A percentile compares a stretch with the other conserved stretches of the same genome.
Conservation (phyloP, 2,113 vertebrate genomes). For the Ornithorhynchus anatinus region DNA sequence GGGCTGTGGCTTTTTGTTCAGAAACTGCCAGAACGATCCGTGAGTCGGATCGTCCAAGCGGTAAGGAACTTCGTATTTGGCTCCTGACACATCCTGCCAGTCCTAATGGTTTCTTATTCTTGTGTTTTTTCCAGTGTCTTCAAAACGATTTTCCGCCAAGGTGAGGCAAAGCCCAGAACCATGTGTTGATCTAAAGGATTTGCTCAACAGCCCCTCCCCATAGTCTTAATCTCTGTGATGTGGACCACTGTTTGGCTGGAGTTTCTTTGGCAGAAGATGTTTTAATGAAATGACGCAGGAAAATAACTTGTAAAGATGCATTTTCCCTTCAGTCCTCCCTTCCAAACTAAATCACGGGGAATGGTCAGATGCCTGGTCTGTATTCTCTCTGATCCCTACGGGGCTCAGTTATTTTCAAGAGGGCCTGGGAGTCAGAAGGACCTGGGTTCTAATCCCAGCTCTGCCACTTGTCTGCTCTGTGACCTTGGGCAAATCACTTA, state of each 20-base stretch:
- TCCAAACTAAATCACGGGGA: neutral
- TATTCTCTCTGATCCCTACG: too few species aligned
- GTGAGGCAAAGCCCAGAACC: conserved; percentile 70
- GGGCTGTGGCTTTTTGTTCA: neutral
- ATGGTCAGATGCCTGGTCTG: too few species aligned
- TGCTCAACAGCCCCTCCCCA: neutral
- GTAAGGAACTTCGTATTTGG: neutral
- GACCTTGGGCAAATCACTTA: too few species aligned
- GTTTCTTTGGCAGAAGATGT: neutral
- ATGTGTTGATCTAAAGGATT: conserved; percentile 6
- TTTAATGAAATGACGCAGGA: neutral
- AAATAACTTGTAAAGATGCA: neutral
- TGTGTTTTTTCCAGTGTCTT: conserved; percentile 85
- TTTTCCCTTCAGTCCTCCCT: neutral
- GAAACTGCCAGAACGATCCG: neutral
- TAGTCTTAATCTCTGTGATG: neutral
- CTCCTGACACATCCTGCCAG: neutral
- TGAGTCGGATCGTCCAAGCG: neutral
- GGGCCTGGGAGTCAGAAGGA: neutral
- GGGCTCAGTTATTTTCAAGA: too few species aligned
- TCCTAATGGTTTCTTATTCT: conserved; percentile 41
- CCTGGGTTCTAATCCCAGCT: neutral
- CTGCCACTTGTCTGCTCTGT: too few species aligned
- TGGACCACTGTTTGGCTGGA: neutral
- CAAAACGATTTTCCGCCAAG: conserved; percentile 96